Evolutionary conservation across 1,140 invertebrate species (phyloP).

Genomic region (Drosophila setifemur): DNA sequence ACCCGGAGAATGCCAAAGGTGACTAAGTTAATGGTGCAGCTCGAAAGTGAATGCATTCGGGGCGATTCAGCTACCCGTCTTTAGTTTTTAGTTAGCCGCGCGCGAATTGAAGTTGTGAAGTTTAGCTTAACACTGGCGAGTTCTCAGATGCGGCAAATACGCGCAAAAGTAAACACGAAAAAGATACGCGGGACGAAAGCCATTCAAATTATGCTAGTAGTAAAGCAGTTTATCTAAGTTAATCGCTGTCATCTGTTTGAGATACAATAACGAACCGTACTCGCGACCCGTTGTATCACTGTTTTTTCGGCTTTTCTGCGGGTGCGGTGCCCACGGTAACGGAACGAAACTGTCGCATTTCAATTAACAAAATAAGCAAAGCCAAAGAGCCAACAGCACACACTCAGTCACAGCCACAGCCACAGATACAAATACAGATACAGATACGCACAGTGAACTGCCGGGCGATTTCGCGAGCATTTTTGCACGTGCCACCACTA

Average conservation of each 20-base stretch:
- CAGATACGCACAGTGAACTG: slow-evolving; percentile 21
- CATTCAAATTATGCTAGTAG: not conserved
- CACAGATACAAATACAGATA: not conserved
- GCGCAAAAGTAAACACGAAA: too few relatives aligned
- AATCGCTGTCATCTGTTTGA: slow-evolving; percentile 8
- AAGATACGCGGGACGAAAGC: slow-evolving; percentile 7
- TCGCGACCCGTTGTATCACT: slow-evolving; percentile 5
- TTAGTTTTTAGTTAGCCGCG: too few relatives aligned
- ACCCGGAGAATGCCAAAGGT: slow-evolving; percentile 36
- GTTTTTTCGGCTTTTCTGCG: slow-evolving; percentile 2
- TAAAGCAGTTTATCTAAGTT: slow-evolving; percentile 23
- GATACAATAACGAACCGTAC: slow-evolving; percentile 9
- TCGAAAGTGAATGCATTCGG: slow-evolving; percentile 34
- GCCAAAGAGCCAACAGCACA: slow-evolving; percentile 18
- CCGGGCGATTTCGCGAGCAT: slow-evolving; percentile 33
- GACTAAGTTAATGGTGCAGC: slow-evolving; percentile 40
- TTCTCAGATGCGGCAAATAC: slow-evolving; percentile 34
- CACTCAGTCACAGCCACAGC: not conserved
- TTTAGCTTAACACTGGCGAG: slow-evolving; percentile 32
- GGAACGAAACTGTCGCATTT: slow-evolving; percentile 57
- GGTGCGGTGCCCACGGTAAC: slow-evolving; percentile 37
- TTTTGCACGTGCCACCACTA: slow-evolving; percentile 39
- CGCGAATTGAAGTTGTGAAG: slow-evolving; percentile 18
- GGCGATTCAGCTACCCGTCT: slow-evolving; percentile 2
- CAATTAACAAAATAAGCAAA: slow-evolving; percentile 77